Evolutionary conservation across 2,888 invertebrate species (phyloP).

Genomic region (Vanessa cardui): DNA sequence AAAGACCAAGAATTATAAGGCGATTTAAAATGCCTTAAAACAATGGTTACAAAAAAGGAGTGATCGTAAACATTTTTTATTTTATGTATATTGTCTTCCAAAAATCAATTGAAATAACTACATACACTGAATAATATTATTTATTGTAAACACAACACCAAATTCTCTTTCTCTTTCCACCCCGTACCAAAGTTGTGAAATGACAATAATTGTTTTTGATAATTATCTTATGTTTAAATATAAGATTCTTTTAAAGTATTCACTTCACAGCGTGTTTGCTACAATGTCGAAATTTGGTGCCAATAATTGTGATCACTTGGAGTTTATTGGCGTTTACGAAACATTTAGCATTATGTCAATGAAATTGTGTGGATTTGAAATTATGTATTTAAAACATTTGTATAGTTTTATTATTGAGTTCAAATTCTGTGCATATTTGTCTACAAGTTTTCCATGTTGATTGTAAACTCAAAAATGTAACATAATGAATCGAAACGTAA

Average conservation of each 20-base stretch:
- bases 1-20: not conserved
- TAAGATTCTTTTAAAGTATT: slow-evolving; percentile 5
- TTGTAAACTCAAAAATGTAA: slow-evolving; percentile 15
- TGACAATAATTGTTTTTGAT: slow-evolving; percentile 64
- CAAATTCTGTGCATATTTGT: not conserved
- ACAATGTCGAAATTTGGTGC: slow-evolving; percentile 43
- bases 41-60: not conserved
- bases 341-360: not conserved
- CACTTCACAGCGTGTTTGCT: slow-evolving; percentile 38
- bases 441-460: not conserved
- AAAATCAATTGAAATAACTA: slow-evolving; percentile 19
- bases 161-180: slow-evolving; percentile 25
- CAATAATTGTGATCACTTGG: slow-evolving; percentile 37
- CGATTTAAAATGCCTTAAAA: not conserved
- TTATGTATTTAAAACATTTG: not conserved
- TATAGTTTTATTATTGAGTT: not conserved
- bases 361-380: not conserved
- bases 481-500: slow-evolving; percentile 21
- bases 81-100: slow-evolving; percentile 17
- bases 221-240: not conserved
- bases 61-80: not conserved
- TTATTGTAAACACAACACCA: slow-evolving; percentile 31
- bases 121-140: not conserved
- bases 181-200: slow-evolving; percentile 67
- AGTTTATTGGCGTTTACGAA: slow-evolving; percentile 22